Evolutionary conservation across 2,888 invertebrate genomes (phyloP).

Genomic region (Oligia latruncula): DNA sequence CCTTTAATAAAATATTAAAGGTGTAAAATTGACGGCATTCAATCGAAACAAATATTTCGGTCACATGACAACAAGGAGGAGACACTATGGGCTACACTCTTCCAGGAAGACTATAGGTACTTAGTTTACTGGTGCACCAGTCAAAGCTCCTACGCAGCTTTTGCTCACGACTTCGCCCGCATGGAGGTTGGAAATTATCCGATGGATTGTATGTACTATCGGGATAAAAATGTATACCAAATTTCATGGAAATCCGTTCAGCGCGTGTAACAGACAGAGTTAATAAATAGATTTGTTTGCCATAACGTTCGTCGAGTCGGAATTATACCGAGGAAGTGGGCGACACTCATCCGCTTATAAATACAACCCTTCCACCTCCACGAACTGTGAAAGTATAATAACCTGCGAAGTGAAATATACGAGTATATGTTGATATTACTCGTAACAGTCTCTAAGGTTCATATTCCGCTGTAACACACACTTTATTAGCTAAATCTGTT

Average conservation of each 20-base stretch:
- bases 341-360: background rate
- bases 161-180: background rate
- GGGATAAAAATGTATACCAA: background rate
- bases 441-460: conserved; percentile 7
- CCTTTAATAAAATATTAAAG: background rate
- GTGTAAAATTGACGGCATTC: background rate
- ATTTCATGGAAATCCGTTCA: background rate
- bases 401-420: background rate
- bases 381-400: background rate
- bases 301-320: background rate
- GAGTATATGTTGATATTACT: conserved; percentile 1
- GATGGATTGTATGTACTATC: background rate
- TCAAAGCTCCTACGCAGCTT: background rate
- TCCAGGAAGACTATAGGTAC: background rate
- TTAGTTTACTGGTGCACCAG: background rate
- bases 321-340: background rate
- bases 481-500: background rate
- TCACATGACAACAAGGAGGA: background rate
- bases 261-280: too few species aligned
- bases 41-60: background rate
- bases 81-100: background rate
- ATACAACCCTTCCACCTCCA: background rate
- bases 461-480: conserved; percentile 6
- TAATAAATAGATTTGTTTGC: background rate
- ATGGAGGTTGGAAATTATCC: background rate